Evolutionary conservation across 2,888 invertebrate genomes (phyloP).

Genomic region (Epirrita christyi): DNA sequence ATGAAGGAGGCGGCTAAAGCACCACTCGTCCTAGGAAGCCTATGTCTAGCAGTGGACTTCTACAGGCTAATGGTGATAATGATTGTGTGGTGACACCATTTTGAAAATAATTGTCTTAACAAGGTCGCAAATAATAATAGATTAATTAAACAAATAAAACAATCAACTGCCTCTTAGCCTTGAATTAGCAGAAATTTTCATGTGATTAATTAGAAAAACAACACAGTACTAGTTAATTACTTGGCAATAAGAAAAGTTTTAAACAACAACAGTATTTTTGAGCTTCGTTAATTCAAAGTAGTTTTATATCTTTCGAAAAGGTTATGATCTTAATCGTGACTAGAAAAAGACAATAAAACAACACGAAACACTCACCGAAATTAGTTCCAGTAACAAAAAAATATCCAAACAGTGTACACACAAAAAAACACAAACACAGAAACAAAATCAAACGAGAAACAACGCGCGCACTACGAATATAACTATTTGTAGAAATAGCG

Average conservation of each 20-base stretch:
- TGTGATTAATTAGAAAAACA: constrained; percentile 3
- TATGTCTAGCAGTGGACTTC: too few relatives aligned
- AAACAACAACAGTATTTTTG: constrained; percentile 13
- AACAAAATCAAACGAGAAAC: constrained; percentile 41
- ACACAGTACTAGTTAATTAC: neutral
- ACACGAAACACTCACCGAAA: constrained; percentile 63
- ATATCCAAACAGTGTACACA: constrained; percentile 43
- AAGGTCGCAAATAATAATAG: constrained; percentile 42
- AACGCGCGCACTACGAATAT: constrained; percentile 19
- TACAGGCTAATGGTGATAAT: too few relatives aligned
- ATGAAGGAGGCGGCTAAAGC: too few relatives aligned
- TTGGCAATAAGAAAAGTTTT: constrained; percentile 3
- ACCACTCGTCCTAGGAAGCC: too few relatives aligned
- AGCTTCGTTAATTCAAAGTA: too few relatives aligned
- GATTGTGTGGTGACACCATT: constrained; percentile 40
- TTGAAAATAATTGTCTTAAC: constrained; percentile 43
- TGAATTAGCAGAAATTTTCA: constrained; percentile 15
- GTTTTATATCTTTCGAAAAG: constrained; percentile 17
- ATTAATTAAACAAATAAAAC: constrained; percentile 43
- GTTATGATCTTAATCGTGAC: constrained; percentile 23
- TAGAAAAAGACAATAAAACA: constrained; percentile 38
- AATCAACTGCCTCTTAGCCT: constrained; percentile 25
- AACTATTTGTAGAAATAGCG: neutral
- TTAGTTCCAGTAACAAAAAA: constrained; percentile 43
- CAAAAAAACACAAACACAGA: constrained; percentile 44